Percentiles rank a stretch among this genome's conserved stretches.
Conservation (phyloP, 37 sponge, comb jelly and placozoan species). For the Eunapius fragilis region DNA sequence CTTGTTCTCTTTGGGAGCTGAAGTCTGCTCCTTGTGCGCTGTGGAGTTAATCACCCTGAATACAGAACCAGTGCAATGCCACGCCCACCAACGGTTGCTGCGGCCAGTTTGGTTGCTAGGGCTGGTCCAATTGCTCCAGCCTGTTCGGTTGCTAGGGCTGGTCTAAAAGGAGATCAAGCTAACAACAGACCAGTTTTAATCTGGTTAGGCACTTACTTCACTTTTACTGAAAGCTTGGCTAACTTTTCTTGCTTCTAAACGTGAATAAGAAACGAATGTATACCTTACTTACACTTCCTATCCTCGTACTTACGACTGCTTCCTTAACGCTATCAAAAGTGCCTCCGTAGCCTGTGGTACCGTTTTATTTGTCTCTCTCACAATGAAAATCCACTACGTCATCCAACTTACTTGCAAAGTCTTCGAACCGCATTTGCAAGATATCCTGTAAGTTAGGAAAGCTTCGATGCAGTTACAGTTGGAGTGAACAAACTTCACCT, state of each 20-base stretch:
- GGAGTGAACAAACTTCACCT: conserved; percentile 5
- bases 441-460: not conserved
- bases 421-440: not conserved
- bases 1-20: not conserved
- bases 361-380: not conserved
- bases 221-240: not conserved
- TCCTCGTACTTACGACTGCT: not conserved
- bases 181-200: not conserved
- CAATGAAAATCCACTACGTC: not conserved
- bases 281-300: not conserved
- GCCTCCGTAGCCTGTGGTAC: not conserved
- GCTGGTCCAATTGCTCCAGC: not conserved
- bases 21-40: not conserved
- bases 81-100: not conserved
- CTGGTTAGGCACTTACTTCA: not conserved
- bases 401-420: not conserved
- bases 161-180: not conserved
- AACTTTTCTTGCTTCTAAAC: not conserved
- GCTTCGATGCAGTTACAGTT: no score
- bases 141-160: not conserved
- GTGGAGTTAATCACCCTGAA: not conserved
- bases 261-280: not conserved
- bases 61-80: not conserved
- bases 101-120: not conserved
- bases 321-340: not conserved